Base-by-base conservation (phyloP, 23 tunicate genomes). In the Styela clava region DNA sequence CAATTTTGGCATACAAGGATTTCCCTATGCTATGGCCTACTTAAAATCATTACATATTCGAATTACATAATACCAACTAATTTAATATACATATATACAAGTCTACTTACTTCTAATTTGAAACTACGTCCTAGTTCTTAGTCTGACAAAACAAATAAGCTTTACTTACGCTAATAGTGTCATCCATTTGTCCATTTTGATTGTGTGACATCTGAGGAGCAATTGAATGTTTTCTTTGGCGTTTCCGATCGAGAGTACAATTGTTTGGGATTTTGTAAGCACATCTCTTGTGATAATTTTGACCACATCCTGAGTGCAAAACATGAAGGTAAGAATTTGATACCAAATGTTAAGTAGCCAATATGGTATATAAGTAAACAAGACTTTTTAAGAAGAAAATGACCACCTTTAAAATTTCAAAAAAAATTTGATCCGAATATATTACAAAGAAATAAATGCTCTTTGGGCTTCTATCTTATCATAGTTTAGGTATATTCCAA, bases 251-350 rank as follows among this genome's bases (percentile, higher is more conserved):
- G 74, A 93, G 82, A 25, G 89, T 87, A 83, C 99, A 96, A 35
- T 96, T 90, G 82, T 96, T 96, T 7, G 99, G 99, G 23, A 96
- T 96, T 78, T 92, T 88, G 78, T 87, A 87, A 31, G 96, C 99
- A 69, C 99, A 96, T 67, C 99, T 69, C 81, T 95, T 93, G 74
- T 93, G 98, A 76, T 93, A 93, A 51, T 93, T 93, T 52, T 83
- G 93, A 23, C 98, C 98, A 70, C 98, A 93, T 31, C 98, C 98
- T 93, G 68, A 18, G 28, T n/a, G 34, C 68, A 68, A 36, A 74
- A 3, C 16, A 78, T 2, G 37, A 44, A 20, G 27, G 73, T 16
- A 68, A 68, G 73, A 68, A 68, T 19, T 61, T 61, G 64, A 21
- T 19, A n/a, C n/a, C n/a, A n/a, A n/a, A 61, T 19, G 19, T 61